Percentiles rank a stretch among this genome's conserved stretches.
These are phyloP conservation scores for Diogma glabrata DNA, from an alignment of 2,888 invertebrate genomes.

Conservation along the genomic window DNA sequence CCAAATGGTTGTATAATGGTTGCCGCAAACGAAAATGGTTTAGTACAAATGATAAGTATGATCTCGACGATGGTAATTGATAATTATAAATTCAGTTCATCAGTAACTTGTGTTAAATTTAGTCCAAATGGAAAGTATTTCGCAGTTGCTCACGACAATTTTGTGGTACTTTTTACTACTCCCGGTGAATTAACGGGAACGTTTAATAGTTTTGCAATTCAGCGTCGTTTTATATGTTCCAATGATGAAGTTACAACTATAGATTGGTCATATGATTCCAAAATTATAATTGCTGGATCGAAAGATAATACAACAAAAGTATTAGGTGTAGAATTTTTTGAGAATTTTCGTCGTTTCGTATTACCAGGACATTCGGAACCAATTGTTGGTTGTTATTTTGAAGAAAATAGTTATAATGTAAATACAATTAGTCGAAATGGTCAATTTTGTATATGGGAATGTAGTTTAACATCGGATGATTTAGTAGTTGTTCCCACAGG, in stretches of 20 bases:
- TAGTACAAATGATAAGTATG: slow-evolving; percentile 75
- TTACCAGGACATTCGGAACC: slow-evolving; percentile 77
- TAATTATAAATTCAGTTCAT: slow-evolving; percentile 67
- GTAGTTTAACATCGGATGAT: slow-evolving; percentile 9
- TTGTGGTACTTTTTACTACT: slow-evolving; percentile 74
- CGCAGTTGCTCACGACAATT: slow-evolving; percentile 70
- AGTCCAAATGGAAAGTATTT: slow-evolving; percentile 91
- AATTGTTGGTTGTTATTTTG: slow-evolving; percentile 81
- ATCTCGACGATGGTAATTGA: slow-evolving; percentile 73
- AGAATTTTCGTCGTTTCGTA: slow-evolving; percentile 63
- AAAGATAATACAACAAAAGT: slow-evolving; percentile 82
- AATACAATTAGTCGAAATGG: slow-evolving; percentile 77
- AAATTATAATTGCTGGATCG: slow-evolving; percentile 77
- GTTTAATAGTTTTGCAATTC: slow-evolving; percentile 79
- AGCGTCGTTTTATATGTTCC: slow-evolving; percentile 68
- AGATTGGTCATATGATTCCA: slow-evolving; percentile 90
- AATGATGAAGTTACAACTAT: slow-evolving; percentile 75
- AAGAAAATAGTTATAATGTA: slow-evolving; percentile 71
- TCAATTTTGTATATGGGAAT: slow-evolving; percentile 67
- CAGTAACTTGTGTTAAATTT: slow-evolving; percentile 68
- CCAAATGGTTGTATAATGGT: slow-evolving; percentile 78
- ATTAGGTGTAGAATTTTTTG: slow-evolving; percentile 60
- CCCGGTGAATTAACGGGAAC: slow-evolving; percentile 70
- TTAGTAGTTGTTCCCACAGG: slow-evolving; percentile 9
- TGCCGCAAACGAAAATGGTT: slow-evolving; percentile 84